phyloP scores from a whole-genome alignment of 2,797 vertebrate genomes.

The Hoplostethus mediterraneus region DNA sequence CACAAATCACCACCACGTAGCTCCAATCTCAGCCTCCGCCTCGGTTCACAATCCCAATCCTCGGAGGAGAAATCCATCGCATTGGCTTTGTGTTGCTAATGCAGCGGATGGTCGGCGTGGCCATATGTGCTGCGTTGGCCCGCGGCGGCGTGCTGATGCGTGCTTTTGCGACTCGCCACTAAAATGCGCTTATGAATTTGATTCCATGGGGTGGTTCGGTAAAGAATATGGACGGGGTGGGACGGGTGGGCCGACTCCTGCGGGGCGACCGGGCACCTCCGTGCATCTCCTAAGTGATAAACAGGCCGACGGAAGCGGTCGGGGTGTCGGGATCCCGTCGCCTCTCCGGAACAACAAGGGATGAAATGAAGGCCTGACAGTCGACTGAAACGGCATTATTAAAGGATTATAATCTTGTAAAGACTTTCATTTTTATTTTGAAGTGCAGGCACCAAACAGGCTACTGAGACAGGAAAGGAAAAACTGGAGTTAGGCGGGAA shows the following conservation, averaged over 20 bases:
- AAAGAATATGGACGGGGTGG: constrained; percentile 42
- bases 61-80: constrained; percentile 73
- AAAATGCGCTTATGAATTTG: constrained; percentile 79
- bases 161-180: constrained; percentile 56
- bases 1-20: constrained; percentile 28
- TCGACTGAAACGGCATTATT: too few species aligned
- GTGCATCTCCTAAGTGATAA: constrained; percentile 91
- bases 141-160: constrained; percentile 19
- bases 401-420: too few species aligned
- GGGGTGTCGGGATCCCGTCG: constrained; percentile 69
- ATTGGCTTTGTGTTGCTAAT: constrained; percentile 63
- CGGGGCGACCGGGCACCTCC: constrained; percentile 72
- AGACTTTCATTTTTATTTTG: too few species aligned
- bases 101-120: constrained; percentile 48
- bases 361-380: too few species aligned
- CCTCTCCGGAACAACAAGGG: constrained; percentile 36
- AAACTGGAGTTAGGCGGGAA: too few species aligned
- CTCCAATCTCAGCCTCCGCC: constrained; percentile 36
- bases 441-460: constrained; percentile 21
- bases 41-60: constrained; percentile 76
- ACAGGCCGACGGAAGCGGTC: constrained; percentile 86
- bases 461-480: too few species aligned
- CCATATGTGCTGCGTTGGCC: constrained; percentile 52
- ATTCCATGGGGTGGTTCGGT: constrained; percentile 78
- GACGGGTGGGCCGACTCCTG: constrained; percentile 27